Percentiles rank a stretch among this genome's conserved stretches.
Evolutionary conservation across 2,888 invertebrate genomes (phyloP).

Genomic region (Catotricha subobsoleta): DNA sequence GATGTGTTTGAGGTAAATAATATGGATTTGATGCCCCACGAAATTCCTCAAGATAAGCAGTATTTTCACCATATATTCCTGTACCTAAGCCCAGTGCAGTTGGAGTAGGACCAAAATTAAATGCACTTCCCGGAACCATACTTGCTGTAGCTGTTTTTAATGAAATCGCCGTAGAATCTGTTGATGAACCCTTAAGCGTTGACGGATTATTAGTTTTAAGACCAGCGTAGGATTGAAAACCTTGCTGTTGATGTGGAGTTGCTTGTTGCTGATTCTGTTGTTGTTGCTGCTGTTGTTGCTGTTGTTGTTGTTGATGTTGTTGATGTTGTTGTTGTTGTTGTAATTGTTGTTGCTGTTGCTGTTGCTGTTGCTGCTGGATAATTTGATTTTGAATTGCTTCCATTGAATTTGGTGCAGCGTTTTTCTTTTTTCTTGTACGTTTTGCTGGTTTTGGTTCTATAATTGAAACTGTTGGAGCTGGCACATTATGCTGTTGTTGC

Average conservation of each 20-base stretch:
- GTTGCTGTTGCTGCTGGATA: slow-evolving; percentile 15
- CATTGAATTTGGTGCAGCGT: slow-evolving; percentile 19
- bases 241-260: slow-evolving; percentile 19
- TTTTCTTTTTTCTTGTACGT: slow-evolving; percentile 11
- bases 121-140: slow-evolving; percentile 66
- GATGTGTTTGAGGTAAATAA: slow-evolving; percentile 33
- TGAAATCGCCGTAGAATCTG: slow-evolving; percentile 15
- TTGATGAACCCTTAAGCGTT: not conserved
- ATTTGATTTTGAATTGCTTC: slow-evolving; percentile 16
- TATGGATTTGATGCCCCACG: slow-evolving; percentile 44
- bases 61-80: slow-evolving; percentile 43
- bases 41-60: slow-evolving; percentile 49
- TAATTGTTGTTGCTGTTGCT: slow-evolving; percentile 10
- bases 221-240: slow-evolving; percentile 41
- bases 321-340: slow-evolving; percentile 10
- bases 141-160: slow-evolving; percentile 31
- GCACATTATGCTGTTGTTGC: slow-evolving; percentile 11
- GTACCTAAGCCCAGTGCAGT: slow-evolving; percentile 36
- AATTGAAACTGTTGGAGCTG: slow-evolving; percentile 11
- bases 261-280: slow-evolving; percentile 7
- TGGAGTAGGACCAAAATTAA: slow-evolving; percentile 60
- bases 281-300: slow-evolving; percentile 13
- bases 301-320: slow-evolving; percentile 14
- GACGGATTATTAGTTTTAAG: slow-evolving; percentile 27
- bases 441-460: slow-evolving; percentile 12